Evolutionary conservation across 2,888 invertebrate genomes (phyloP).

Genomic region (Platerodrilus igneus): DNA sequence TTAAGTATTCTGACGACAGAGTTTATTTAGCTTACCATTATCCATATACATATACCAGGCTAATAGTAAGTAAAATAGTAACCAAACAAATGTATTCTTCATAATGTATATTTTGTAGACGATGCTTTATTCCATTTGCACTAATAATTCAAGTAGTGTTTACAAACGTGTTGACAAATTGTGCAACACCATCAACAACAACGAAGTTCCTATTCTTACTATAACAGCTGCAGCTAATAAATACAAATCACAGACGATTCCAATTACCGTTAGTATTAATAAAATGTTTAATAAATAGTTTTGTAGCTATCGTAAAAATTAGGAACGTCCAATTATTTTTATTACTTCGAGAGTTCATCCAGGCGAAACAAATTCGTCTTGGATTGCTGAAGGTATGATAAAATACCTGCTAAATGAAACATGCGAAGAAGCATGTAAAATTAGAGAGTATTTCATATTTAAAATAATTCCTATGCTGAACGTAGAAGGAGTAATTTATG

Average conservation of each 20-base stretch:
- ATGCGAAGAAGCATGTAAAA: constrained; percentile 53
- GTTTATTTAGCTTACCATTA: constrained; percentile 86
- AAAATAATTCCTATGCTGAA: constrained; percentile 88
- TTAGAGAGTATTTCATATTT: constrained; percentile 68
- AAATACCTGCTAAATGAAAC: constrained; percentile 58
- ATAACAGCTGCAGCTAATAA: constrained; percentile 61
- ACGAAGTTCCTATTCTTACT: constrained; percentile 71
- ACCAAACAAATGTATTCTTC: background rate
- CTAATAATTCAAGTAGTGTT: constrained; percentile 45
- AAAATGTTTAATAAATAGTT: background rate
- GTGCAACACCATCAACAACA: constrained; percentile 62
- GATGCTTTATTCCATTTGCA: constrained; percentile 13
- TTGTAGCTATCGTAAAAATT: constrained; percentile 21
- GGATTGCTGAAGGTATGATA: constrained; percentile 82
- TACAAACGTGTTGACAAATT: constrained; percentile 64
- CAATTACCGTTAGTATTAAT: constrained; percentile 51
- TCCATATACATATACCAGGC: constrained; percentile 76
- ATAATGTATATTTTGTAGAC: constrained; percentile 12
- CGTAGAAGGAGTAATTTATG: constrained; percentile 82
- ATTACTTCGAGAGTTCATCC: constrained; percentile 80
- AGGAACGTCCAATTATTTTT: constrained; percentile 67
- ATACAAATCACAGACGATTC: constrained; percentile 42
- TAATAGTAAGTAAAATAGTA: constrained; percentile 58
- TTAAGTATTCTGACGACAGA: constrained; percentile 70
- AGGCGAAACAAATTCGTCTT: constrained; percentile 82